These are phyloP conservation scores for Anhinga anhinga DNA, from an alignment of 2,113 vertebrate species.

Conservation along the genomic window DNA sequence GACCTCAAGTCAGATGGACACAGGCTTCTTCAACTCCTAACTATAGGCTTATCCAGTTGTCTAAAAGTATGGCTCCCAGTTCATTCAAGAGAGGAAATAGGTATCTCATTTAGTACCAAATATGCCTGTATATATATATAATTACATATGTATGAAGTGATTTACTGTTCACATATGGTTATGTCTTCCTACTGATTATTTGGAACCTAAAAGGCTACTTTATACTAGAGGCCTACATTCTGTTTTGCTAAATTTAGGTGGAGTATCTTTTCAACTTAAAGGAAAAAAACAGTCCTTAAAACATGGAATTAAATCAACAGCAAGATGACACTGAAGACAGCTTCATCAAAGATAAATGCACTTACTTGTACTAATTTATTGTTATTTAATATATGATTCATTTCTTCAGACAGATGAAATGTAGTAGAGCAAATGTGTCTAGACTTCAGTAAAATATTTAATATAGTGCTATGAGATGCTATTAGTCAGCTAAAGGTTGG, in stretches of 20 bases:
- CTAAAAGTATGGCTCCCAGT: neutral
- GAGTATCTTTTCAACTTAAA: neutral
- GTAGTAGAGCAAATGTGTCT: neutral
- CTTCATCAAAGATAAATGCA: slow-evolving; percentile 1
- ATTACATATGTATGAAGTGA: neutral
- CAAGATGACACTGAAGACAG: neutral
- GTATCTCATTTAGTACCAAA: neutral
- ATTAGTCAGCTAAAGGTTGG: neutral
- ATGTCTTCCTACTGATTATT: neutral
- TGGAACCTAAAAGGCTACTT: neutral
- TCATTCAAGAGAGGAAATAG: neutral
- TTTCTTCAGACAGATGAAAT: slow-evolving; percentile 8
- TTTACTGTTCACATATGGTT: neutral
- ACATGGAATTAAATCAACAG: neutral
- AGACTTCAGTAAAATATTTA: slow-evolving; percentile 15
- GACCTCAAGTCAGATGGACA: neutral
- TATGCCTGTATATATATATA: neutral
- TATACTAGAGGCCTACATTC: neutral
- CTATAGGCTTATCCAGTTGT: neutral
- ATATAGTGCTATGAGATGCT: neutral
- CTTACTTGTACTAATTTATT: neutral
- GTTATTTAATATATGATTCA: neutral
- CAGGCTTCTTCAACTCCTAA: neutral
- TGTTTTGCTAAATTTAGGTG: neutral
- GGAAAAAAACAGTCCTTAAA: neutral